A percentile compares a stretch with the other conserved stretches of the same genome.
Conservation (phyloP, 2,888 invertebrate species). For the Philhelius pedissequus region DNA sequence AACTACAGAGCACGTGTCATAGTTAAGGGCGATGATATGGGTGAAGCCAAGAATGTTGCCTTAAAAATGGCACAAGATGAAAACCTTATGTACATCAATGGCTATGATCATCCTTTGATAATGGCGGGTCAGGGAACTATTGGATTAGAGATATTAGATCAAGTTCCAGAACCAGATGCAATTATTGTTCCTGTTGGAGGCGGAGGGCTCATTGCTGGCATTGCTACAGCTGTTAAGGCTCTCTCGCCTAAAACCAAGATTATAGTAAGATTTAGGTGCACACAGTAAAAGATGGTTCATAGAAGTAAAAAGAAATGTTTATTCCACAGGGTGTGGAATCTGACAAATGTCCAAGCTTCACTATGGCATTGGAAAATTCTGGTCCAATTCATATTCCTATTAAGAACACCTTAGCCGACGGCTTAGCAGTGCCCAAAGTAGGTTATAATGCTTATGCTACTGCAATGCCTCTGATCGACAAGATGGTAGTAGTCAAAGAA, state of each 20-base stretch:
- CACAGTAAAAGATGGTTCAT: neutral
- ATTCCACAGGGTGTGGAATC: conserved; percentile 90
- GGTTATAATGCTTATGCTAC: conserved; percentile 92
- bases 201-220: conserved; percentile 95
- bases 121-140: conserved; percentile 97
- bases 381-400: conserved; percentile 85
- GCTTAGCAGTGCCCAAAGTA: conserved; percentile 91
- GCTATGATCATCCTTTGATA: conserved; percentile 97
- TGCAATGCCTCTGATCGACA: conserved; percentile 86
- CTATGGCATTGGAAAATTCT: conserved; percentile 84
- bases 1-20: conserved; percentile 92
- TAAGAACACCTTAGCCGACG: conserved; percentile 90
- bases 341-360: conserved; percentile 93
- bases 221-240: conserved; percentile 93
- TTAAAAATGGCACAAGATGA: conserved; percentile 86
- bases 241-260: conserved; percentile 90
- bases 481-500: conserved; percentile 89
- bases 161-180: conserved; percentile 92
- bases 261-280: conserved; percentile 84
- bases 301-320: neutral
- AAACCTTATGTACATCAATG: conserved; percentile 91
- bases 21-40: conserved; percentile 87
- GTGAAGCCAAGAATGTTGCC: conserved; percentile 90
- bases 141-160: conserved; percentile 94
- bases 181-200: conserved; percentile 93